Evolutionary conservation across 2,113 vertebrate species (phyloP).

Genomic region (Heterochromis multidens): DNA sequence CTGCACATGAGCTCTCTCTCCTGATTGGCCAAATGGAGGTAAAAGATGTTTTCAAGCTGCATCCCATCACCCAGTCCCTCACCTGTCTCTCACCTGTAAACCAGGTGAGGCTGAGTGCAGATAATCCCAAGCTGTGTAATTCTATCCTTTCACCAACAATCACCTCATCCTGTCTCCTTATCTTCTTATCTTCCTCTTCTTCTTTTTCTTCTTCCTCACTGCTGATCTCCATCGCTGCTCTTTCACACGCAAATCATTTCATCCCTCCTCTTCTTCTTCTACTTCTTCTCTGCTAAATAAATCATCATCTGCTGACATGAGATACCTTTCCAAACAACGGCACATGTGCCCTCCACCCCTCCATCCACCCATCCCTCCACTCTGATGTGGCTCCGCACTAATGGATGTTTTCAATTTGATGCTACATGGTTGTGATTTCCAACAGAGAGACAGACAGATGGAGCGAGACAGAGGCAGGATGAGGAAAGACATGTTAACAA

Average conservation of each 20-base stretch:
- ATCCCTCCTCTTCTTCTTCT: not conserved
- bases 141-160: constrained; percentile 45
- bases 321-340: constrained; percentile 45
- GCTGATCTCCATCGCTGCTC: constrained; percentile 45
- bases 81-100: constrained; percentile 48
- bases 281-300: constrained; percentile 33
- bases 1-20: not conserved
- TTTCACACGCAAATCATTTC: constrained; percentile 55
- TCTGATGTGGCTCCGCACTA: constrained; percentile 58
- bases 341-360: constrained; percentile 4
- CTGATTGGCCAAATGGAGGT: not conserved
- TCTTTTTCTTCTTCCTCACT: not conserved
- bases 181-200: constrained; percentile 23
- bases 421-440: constrained; percentile 54
- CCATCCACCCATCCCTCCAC: not conserved
- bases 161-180: constrained; percentile 44
- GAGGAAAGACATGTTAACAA: not conserved
- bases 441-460: not conserved
- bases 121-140: constrained; percentile 52
- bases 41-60: not conserved
- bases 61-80: constrained; percentile 16
- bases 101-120: constrained; percentile 35
- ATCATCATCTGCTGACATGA: constrained; percentile 39
- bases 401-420: constrained; percentile 69
- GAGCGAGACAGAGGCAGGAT: not conserved